Evolutionary conservation across 2,113 vertebrate species (phyloP), one percentile per base, ranked within the genome.

Genomic region (Seriola dumerili): DNA sequence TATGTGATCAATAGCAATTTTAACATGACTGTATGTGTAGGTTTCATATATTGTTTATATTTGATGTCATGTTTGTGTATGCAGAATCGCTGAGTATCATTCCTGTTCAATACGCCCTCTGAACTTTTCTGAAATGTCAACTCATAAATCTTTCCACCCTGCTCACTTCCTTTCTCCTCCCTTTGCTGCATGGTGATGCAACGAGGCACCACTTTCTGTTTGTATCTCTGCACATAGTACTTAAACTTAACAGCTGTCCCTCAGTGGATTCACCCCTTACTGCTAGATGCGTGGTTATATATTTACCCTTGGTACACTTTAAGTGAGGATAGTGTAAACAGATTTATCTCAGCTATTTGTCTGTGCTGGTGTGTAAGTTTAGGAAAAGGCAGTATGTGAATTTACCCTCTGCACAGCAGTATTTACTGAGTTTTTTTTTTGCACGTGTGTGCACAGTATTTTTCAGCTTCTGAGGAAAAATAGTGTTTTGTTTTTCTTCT

Each of bases 81-180:
- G 46, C 46, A 57, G 59, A 71, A 76, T 79, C 63, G n/a, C 40
- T 80, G 55, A 16, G 62, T 66, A 84, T 72, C 48, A 76, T 59
- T 77, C 50, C 75, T 77, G 23, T 32, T 83, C 38, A 69, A 48
- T 46, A 50, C 42, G 6, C 65, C 54, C 68, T 72, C 70, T 86
- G 84, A 91, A 90, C 79, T 75, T 92, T 91, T 76, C 71, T 74
- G 80, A 90, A 93, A 93, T 88, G 91, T 90, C 89, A 86, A 62
- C 72, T 79, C 86, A 85, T 91, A 91, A 86, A 90, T 94, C 84
- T 88, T 70, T 72, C 38, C 36, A 48, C 61, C 38, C 72, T 8
- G 23, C 48, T 75, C 70, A 46, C 74, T 87, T 83, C 65, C 42
- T 68, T 78, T 69, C 77, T 78, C 83, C 63, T 66, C 76, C 73